Evolutionary conservation across 92 coral and sea anemone species (phyloP).

Genomic region (Muricea muricata): DNA sequence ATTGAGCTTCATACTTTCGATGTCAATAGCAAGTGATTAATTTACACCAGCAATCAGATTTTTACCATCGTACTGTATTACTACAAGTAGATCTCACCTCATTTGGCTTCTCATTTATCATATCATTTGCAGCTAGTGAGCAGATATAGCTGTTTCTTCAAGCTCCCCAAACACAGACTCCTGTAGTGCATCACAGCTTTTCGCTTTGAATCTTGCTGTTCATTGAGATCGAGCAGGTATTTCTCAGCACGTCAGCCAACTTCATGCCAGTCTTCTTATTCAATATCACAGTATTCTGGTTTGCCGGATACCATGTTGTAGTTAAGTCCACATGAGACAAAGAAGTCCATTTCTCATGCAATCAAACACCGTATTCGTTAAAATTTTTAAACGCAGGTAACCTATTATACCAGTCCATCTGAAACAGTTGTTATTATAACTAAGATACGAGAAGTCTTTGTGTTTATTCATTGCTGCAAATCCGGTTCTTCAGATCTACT

Average conservation of each 20-base stretch:
- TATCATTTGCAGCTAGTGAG: too few species aligned
- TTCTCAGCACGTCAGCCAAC: conserved; percentile 5
- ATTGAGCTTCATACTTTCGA: too few species aligned
- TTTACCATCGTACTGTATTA: background rate
- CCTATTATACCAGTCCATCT: background rate
- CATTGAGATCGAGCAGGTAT: too few species aligned
- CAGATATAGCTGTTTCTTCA: background rate
- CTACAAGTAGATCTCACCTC: conserved; percentile 8
- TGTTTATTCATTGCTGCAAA: background rate
- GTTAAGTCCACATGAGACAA: background rate
- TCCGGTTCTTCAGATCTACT: too few species aligned
- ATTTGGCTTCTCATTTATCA: background rate
- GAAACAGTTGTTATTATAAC: background rate
- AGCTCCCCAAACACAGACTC: background rate
- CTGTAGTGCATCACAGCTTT: too few species aligned
- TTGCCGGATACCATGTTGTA: background rate
- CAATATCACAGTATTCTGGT: background rate
- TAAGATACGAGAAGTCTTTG: background rate
- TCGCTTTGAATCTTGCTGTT: too few species aligned
- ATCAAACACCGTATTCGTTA: background rate
- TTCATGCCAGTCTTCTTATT: background rate
- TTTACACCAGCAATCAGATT: background rate
- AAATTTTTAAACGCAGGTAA: background rate
- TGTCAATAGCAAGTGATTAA: too few species aligned
- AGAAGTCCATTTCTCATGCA: background rate